A percentile compares a stretch with the other conserved stretches of the same genome.
Evolutionary conservation across 2,888 invertebrate genomes (phyloP).

Genomic region (Sycophila texana): DNA sequence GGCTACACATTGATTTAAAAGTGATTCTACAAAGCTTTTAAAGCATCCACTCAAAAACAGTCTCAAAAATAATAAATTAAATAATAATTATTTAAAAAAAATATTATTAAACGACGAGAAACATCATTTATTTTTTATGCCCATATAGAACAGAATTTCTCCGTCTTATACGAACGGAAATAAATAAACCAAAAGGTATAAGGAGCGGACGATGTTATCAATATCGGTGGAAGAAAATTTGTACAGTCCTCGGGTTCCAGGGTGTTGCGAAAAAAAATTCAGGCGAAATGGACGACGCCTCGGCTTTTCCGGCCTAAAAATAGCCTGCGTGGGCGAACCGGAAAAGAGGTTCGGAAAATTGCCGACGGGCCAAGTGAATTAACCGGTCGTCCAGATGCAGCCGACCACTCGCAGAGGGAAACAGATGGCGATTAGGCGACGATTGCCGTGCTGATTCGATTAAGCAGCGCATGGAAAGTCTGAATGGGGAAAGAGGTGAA

Average conservation of each 20-base stretch:
- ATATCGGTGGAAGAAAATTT: too few species aligned
- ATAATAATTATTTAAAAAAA: neutral
- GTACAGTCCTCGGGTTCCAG: too few species aligned
- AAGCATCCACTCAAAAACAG: neutral
- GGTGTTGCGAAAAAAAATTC: too few species aligned
- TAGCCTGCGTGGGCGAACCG: conserved; percentile 13
- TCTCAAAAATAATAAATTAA: neutral
- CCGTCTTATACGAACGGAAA: too few species aligned
- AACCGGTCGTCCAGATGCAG: conserved; percentile 12
- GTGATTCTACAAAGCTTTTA: too few species aligned
- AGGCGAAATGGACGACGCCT: too few species aligned
- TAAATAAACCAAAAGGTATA: neutral
- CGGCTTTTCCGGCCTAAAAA: neutral
- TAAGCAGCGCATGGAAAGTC: conserved; percentile 14
- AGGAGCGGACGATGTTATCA: too few species aligned
- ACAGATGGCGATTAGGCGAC: conserved; percentile 19
- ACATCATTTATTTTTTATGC: too few species aligned
- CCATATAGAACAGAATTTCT: too few species aligned
- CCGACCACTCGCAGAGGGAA: neutral
- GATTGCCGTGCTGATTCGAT: conserved; percentile 47
- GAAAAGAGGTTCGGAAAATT: conserved; percentile 24
- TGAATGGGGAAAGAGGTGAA: conserved; percentile 21
- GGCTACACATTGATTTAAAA: too few species aligned
- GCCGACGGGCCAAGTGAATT: neutral
- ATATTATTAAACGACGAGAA: too few species aligned